Evolutionary conservation across 2,888 invertebrate genomes (phyloP).

Genomic region (Pycnomerus fuliginosus): DNA sequence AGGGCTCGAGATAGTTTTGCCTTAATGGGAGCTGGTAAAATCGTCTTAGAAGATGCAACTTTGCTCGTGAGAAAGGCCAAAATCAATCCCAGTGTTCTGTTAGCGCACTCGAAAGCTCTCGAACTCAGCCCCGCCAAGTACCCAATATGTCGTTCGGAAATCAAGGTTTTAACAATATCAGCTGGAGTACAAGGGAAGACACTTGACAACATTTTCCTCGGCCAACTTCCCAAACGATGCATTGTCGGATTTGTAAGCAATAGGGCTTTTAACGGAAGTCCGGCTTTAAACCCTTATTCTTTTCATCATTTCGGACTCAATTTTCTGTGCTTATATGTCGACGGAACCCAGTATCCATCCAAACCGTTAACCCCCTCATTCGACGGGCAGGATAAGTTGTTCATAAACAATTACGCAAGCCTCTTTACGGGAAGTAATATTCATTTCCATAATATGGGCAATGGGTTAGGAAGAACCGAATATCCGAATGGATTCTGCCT

Average conservation of each 20-base stretch:
- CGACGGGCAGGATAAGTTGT: not conserved
- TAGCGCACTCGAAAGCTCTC: conserved; percentile 32
- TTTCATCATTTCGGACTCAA: too few species aligned
- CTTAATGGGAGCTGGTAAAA: too few species aligned
- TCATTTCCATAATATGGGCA: conserved; percentile 28
- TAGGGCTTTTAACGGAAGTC: conserved; percentile 29
- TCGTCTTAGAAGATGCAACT: too few species aligned
- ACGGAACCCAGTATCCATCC: conserved; percentile 17
- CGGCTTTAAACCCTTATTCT: too few species aligned
- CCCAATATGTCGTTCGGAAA: conserved; percentile 28
- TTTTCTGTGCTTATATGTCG: conserved; percentile 26
- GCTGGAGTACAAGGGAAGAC: conserved; percentile 30
- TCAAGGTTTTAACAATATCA: conserved; percentile 30
- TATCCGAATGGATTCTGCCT: conserved; percentile 3
- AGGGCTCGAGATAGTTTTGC: conserved; percentile 2
- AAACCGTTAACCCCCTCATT: not conserved
- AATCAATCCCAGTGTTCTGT: conserved; percentile 30
- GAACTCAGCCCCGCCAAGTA: conserved; percentile 31
- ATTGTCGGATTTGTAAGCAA: conserved; percentile 37
- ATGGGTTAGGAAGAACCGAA: not conserved
- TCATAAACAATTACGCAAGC: too few species aligned
- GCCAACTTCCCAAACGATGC: conserved; percentile 38
- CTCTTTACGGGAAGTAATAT: conserved; percentile 29
- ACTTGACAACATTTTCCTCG: conserved; percentile 39
- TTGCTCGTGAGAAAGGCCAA: conserved; percentile 30